Evolutionary conservation across 2,888 invertebrate species (phyloP), one percentile per base, ranked within the genome.

Genomic region (Choreutis nemorana): DNA sequence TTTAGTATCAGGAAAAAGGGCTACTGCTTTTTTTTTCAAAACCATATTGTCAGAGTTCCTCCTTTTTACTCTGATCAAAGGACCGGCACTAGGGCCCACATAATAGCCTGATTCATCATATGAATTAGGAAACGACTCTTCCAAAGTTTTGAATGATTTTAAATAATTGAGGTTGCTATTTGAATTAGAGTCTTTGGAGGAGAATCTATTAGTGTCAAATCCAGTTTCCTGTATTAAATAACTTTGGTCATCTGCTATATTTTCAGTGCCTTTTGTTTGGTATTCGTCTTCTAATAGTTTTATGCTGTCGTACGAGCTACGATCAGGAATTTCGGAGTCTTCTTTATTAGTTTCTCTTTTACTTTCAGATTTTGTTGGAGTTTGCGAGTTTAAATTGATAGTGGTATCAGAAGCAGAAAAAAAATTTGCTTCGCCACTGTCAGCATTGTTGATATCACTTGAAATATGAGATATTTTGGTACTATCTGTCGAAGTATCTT

Each of bases 31-130:
- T 45, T 72, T 77, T 14, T 32, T 30, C 28, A 58, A 54, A 4
- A 61, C 37, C 3, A 33, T 29, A 28, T 43, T 41, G n/a, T 60
- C 50, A 2, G 39, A 37, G 42, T 63, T 58, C 37, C 48, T 70
- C 38, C 78, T 57, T 48, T 78, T 78, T 1, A 77, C 75, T 44
- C 78, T 55, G 3, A 73, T 51, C 32, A 73, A 50, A 31, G 73
- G 73, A 14, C 55, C 45, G 49, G 57, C 45, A 29, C 55, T 40
- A 2, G 48, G 46, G 11, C 44, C 61, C 6, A 50, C 41, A 35
- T 55, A 57, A 22, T 48, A 42, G 10, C 37, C 50, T 2, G 54
- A 42, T 31, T 64, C 58, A 14, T 60, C 57, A 31, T 59, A 57
- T 7, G 51, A 44, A 38, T 60, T 63, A 2, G 75, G 68, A 43